A percentile compares a stretch with the other conserved stretches of the same genome.
These are phyloP conservation scores for Apoda limacodes DNA, from an alignment of 2,888 invertebrate genomes.

Conservation along the genomic window DNA sequence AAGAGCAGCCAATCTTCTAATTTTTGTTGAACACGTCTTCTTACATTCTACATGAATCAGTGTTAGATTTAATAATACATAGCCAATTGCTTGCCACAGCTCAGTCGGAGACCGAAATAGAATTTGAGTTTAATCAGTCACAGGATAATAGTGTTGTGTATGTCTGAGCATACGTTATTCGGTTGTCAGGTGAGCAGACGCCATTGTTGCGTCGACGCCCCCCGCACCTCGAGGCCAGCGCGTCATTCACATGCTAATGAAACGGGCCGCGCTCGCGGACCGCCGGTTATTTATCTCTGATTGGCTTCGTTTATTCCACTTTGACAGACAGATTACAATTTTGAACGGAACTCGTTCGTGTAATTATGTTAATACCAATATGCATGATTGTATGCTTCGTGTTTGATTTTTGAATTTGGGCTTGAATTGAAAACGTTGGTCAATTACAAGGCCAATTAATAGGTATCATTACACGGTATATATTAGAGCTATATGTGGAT, in stretches of 20 bases:
- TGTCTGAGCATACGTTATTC: slow-evolving; percentile 20
- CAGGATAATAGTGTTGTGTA: slow-evolving; percentile 17
- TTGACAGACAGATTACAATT: slow-evolving; percentile 60
- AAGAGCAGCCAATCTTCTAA: no score
- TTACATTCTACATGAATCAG: no score
- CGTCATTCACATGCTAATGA: slow-evolving; percentile 64
- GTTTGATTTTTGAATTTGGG: slow-evolving; percentile 15
- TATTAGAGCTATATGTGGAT: no score
- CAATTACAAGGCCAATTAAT: no score
- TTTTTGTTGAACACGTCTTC: no score
- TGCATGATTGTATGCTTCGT: slow-evolving; percentile 13
- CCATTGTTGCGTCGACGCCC: slow-evolving; percentile 32
- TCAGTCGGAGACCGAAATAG: no score
- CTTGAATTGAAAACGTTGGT: no score
- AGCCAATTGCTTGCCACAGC: no score
- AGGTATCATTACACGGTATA: no score
- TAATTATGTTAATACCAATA: slow-evolving; percentile 35
- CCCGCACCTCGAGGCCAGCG: slow-evolving; percentile 23
- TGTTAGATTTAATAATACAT: no score
- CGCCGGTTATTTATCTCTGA: slow-evolving; percentile 65
- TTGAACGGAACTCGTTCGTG: slow-evolving; percentile 38
- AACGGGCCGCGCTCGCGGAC: slow-evolving; percentile 50
- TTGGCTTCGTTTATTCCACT: slow-evolving; percentile 61
- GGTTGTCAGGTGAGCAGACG: slow-evolving; percentile 45
- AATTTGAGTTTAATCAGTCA: no score